phyloP scores from a whole-genome alignment of 2,888 invertebrate genomes.

The Amblyjoppa fuscipennis region DNA sequence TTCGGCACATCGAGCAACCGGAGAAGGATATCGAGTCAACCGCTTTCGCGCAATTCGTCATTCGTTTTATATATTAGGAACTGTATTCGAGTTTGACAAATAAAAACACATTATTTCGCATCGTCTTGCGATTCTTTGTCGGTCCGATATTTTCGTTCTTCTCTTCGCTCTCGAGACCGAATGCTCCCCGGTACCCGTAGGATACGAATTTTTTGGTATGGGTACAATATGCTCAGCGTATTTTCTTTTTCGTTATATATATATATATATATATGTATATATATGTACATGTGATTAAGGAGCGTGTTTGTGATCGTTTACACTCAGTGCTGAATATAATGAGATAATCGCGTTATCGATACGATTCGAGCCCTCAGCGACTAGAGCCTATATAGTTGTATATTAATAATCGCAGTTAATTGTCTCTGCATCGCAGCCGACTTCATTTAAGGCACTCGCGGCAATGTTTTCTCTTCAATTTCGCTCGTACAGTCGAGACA shows the following conservation, averaged over 20 bases:
- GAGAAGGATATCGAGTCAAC: slow-evolving; percentile 68
- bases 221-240: slow-evolving; percentile 63
- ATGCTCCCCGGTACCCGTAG: slow-evolving; percentile 56
- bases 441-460: slow-evolving; percentile 44
- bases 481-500: neutral
- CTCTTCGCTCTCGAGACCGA: neutral
- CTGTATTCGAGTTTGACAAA: slow-evolving; percentile 72
- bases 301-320: neutral
- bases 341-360: slow-evolving; percentile 3
- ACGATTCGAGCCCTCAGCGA: slow-evolving; percentile 10
- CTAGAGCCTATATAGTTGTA: slow-evolving; percentile 6
- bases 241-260: neutral
- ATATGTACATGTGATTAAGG: neutral
- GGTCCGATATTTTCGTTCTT: slow-evolving; percentile 62
- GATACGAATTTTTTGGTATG: slow-evolving; percentile 74
- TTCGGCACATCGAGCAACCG: slow-evolving; percentile 71
- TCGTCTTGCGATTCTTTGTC: slow-evolving; percentile 69
- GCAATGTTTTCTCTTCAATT: slow-evolving; percentile 7
- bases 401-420: slow-evolving; percentile 4
- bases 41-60: slow-evolving; percentile 7
- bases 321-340: neutral
- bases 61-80: slow-evolving; percentile 72
- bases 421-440: neutral
- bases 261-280: neutral
- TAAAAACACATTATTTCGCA: slow-evolving; percentile 65